Base-by-base conservation (phyloP, 92 coral and sea anemone genomes). In the Galaxea fascicularis region DNA sequence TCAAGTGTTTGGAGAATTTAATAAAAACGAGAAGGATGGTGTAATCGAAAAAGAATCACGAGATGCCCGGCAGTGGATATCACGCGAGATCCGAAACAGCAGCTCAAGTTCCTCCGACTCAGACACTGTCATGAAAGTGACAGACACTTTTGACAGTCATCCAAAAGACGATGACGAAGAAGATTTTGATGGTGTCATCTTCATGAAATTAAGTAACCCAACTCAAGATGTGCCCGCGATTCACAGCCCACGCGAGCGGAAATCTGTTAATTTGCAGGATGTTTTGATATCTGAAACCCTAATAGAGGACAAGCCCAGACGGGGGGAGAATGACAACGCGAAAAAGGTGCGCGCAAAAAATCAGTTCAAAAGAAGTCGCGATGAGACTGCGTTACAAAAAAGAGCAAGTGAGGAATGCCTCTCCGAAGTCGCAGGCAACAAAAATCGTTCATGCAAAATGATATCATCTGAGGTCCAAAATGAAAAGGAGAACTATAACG, bases 201-300 rank as follows among this genome's bases (percentile, higher is more conserved):
- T 69, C 57, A 52, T 80, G 68, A 71, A 70, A 59, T 70, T 56
- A n/a, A 41, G 77, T 82, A 20, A 24, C 66, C 41, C 78, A 31
- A 22, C 25, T 71, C 78, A 58, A 24, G 69, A 71, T 1, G 16
- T 17, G 29, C 20, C 29, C 26, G 22, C 6, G 10, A 71, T 41
- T 44, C 12, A 8, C 69, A 28, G 51, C 78, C 86, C 78, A 58
- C 86, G 60, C 58, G 26, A 41, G 27, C 77, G 78, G 10, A 82
- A 46, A 52, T 44, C 58, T 7, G 44, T 16, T 21, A 29, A 16
- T 35, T 71, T 82, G 52, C 86, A 82, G 77, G 86, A 82, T 30
- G 86, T 82, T 58, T 82, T 82, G 78, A 26, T 82, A 53, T 69
- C 57, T 24, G 69, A 71, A 26, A 82, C 86, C 28, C 86, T 82